Evolutionary conservation across 2,888 invertebrate species (phyloP).

Genomic region (Drosophila kanekoi): DNA sequence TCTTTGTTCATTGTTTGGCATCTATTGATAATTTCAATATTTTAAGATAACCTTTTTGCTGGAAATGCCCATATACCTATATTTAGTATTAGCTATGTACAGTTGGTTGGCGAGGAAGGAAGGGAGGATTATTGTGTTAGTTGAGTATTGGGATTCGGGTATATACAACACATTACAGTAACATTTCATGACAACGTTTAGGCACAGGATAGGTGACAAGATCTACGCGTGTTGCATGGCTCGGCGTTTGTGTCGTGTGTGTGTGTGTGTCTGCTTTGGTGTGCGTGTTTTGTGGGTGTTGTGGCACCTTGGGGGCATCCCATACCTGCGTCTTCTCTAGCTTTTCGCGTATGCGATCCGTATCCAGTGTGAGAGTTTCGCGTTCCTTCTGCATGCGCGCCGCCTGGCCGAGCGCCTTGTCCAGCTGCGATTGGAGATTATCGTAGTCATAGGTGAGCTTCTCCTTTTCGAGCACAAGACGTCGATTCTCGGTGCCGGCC

Average conservation of each 20-base stretch:
- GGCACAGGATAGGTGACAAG: slow-evolving; percentile 34
- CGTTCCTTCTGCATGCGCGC: slow-evolving; percentile 95
- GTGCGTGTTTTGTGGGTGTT: slow-evolving; percentile 5
- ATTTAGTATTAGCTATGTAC: slow-evolving; percentile 36
- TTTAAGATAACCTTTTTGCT: too few species aligned
- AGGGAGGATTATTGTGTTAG: slow-evolving; percentile 3
- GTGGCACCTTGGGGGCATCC: slow-evolving; percentile 33
- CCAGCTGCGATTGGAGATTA: slow-evolving; percentile 94
- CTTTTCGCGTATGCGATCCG: slow-evolving; percentile 94
- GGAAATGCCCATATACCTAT: neutral
- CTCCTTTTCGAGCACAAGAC: slow-evolving; percentile 92
- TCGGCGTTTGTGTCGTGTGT: slow-evolving; percentile 27
- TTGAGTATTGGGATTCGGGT: slow-evolving; percentile 11
- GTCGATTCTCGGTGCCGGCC: slow-evolving; percentile 91
- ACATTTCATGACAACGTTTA: slow-evolving; percentile 62
- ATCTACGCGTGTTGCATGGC: slow-evolving; percentile 47
- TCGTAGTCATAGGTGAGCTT: slow-evolving; percentile 96
- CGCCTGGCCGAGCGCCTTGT: slow-evolving; percentile 94
- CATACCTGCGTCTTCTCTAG: slow-evolving; percentile 94
- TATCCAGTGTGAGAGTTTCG: slow-evolving; percentile 93
- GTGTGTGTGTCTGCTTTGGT: slow-evolving; percentile 9
- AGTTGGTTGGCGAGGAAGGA: slow-evolving; percentile 20
- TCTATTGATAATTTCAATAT: too few species aligned
- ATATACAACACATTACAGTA: slow-evolving; percentile 66
- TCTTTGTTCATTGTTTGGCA: too few species aligned